Base-by-base conservation (phyloP, 1,140 invertebrate genomes). In the Homarus americanus region DNA sequence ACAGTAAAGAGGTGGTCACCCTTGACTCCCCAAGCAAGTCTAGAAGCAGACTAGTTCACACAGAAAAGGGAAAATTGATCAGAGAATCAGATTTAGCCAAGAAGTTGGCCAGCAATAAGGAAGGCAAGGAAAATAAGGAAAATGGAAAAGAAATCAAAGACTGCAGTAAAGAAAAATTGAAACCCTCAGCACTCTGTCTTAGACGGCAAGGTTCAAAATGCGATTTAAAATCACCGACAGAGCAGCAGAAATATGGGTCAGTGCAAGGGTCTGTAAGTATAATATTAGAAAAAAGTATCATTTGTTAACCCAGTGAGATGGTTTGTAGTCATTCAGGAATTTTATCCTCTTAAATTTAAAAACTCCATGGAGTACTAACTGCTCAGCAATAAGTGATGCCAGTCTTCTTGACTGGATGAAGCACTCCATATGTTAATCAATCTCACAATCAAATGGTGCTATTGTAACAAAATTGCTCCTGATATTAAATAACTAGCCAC, bases 101-200 rank as follows among this genome's bases (percentile, higher is more conserved):
- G 73, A 78, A 75, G 44, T 36, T 78, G 5, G 53, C n/a, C 9
- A 80, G 17, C 63, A 38, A 66, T 58, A 84, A 84, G 63, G 82
- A 84, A 34, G 86, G 86, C 58, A 88, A 88, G 80, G 80, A 83
- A 80, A 83, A 76, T 28, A 90, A 90, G 72, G 88, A 90, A 40
- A 78, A 40, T 41, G 80, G 78, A 20, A 76, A 80, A 40, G 86
- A 88, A 17, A 44, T n/a, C 38, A 89, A 82, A 66, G 87, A 89
- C 10, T 32, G 66, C 28, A 28, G 34, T 28, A 87, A 40, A 49
- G 80, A 76, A 32, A 90, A 82, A 41, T 63, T 84, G 17, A 84
- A 73, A 72, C 80, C 88, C 5, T 90, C 88, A 24, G 80, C 88
- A 3, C 72, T 90, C 28, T 84, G 80, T 17, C 44, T 90, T 5